Conservation (phyloP, 2,113 vertebrate species). For the Oenanthe melanoleuca region DNA sequence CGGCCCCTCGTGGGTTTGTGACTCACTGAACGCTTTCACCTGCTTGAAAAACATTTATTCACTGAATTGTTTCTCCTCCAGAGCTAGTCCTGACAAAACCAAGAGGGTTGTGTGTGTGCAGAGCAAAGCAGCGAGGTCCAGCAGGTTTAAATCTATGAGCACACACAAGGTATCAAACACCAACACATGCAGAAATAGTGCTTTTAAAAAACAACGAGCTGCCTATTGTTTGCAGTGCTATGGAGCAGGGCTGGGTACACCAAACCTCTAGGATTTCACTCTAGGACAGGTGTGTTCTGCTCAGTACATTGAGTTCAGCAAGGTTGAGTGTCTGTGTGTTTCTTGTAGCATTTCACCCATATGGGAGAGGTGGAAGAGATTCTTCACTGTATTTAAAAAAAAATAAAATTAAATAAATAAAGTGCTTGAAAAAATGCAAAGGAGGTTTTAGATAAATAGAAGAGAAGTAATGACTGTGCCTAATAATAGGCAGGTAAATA, state of each 20-base stretch:
- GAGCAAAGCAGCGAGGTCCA: neutral
- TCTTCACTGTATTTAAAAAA: neutral
- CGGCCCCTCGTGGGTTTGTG: fast-evolving
- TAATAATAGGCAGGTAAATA: neutral
- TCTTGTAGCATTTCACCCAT: neutral
- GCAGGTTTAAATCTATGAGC: neutral
- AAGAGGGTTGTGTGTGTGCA: neutral
- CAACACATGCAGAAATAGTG: constrained; percentile 5
- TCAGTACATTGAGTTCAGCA: neutral
- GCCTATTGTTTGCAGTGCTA: neutral
- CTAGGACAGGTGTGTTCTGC: neutral
- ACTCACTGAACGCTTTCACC: neutral
- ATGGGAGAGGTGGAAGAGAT: neutral
- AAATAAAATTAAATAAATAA: constrained; percentile 17
- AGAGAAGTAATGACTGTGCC: neutral
- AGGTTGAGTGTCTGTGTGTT: neutral
- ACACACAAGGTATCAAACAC: neutral
- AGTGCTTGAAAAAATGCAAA: constrained; percentile 33
- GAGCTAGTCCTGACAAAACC: neutral
- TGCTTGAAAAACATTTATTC: neutral
- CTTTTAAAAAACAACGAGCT: neutral
- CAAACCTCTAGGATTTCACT: neutral
- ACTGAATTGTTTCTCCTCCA: neutral
- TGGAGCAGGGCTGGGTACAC: neutral
- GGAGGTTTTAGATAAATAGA: neutral